Conservation (phyloP, 1,140 invertebrate genomes). For the Tetranychus cinnabarinus region DNA sequence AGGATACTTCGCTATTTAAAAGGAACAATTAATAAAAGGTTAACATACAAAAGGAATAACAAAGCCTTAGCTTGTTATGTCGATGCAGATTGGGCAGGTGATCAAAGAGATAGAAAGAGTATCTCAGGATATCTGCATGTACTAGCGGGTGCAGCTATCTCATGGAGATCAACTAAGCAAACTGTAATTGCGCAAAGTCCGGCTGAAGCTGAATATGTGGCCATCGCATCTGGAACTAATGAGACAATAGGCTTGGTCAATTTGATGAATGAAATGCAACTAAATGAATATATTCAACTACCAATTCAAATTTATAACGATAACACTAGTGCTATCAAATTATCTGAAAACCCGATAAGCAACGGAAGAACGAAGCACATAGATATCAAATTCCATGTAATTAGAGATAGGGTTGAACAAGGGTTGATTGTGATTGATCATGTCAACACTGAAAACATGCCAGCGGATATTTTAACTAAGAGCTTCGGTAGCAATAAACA, state of each 20-base stretch:
- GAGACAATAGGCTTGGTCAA: constrained; percentile 15
- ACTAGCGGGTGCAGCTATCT: constrained; percentile 13
- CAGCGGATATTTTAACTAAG: constrained; percentile 8
- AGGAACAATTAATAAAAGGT: constrained; percentile 15
- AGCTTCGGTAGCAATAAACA: neutral
- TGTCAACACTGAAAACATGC: neutral
- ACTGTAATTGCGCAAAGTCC: constrained; percentile 5
- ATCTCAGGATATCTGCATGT: constrained; percentile 14
- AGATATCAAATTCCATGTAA: constrained; percentile 18
- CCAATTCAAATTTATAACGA: constrained; percentile 12
- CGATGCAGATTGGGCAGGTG: constrained; percentile 22
- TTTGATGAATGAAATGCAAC: constrained; percentile 12
- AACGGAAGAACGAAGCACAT: constrained; percentile 20
- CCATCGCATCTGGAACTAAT: constrained; percentile 9
- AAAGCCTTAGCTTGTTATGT: constrained; percentile 9
- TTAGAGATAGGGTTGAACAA: constrained; percentile 15
- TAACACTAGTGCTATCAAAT: constrained; percentile 16
- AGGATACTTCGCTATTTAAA: constrained; percentile 23
- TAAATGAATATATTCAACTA: neutral
- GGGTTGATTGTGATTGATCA: neutral
- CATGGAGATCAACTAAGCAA: constrained; percentile 11
- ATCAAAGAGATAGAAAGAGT: constrained; percentile 16
- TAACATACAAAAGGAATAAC: no score
- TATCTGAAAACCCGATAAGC: no score
- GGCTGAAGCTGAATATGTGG: constrained; percentile 8